Conservation (phyloP, 2,113 vertebrate genomes). For the Pitta sordida region DNA sequence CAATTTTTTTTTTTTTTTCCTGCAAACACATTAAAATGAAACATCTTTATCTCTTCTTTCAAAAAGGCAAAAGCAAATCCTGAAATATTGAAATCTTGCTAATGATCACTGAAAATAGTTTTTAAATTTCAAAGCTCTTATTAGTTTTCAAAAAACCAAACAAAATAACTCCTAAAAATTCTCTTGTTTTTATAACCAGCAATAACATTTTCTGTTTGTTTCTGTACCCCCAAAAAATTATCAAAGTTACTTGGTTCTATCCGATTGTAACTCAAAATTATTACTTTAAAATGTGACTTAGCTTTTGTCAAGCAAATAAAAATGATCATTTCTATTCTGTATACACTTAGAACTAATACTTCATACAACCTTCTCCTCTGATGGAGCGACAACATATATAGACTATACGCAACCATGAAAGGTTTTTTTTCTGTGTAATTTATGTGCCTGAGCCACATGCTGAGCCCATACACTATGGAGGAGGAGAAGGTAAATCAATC, state of each 20-base stretch:
- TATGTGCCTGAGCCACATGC: conserved; percentile 34
- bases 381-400: conserved; percentile 32
- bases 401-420: not conserved
- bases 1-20: not conserved
- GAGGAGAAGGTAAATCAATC: conserved; percentile 52
- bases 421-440: conserved; percentile 23
- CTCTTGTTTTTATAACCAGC: not conserved
- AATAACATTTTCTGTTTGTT: not conserved
- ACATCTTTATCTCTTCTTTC: not conserved
- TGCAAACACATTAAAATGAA: not conserved
- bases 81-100: not conserved
- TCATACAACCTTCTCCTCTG: conserved; percentile 58
- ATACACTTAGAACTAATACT: conserved; percentile 14
- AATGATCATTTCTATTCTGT: not conserved
- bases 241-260: not conserved
- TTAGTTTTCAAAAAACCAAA: not conserved
- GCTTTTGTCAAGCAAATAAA: not conserved
- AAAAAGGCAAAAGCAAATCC: not conserved
- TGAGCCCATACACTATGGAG: not conserved
- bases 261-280: not conserved
- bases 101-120: not conserved
- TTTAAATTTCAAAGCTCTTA: not conserved
- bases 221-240: not conserved
- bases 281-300: not conserved
- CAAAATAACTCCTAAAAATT: not conserved